Conservation (phyloP, 2,888 invertebrate species). For the Homarus gammarus region DNA sequence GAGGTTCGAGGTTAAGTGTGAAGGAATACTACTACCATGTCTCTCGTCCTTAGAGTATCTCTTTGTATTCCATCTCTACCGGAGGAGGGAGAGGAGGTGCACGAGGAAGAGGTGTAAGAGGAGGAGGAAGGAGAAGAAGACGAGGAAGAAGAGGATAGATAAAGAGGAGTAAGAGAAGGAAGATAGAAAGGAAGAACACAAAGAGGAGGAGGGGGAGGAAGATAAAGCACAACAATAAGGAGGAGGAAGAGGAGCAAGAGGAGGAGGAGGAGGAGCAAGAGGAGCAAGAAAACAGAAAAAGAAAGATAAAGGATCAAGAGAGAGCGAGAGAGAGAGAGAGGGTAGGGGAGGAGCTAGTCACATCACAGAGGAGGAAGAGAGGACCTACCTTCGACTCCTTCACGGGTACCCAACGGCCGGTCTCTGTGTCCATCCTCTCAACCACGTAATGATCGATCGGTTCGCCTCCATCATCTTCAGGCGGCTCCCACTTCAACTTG, state of each 20-base stretch:
- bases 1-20: too few species aligned
- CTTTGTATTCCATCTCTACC: too few species aligned
- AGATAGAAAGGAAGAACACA: not conserved
- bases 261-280: too few species aligned
- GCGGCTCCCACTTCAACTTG: conserved; percentile 96
- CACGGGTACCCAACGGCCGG: conserved; percentile 95
- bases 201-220: not conserved
- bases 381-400: conserved; percentile 84
- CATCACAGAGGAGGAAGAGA: not conserved
- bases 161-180: not conserved
- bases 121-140: not conserved
- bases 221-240: too few species aligned
- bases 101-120: too few species aligned
- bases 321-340: not conserved
- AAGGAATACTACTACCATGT: too few species aligned
- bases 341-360: too few species aligned
- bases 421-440: conserved; percentile 96
- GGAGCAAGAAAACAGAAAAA: too few species aligned
- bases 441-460: conserved; percentile 96
- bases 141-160: not conserved
- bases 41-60: too few species aligned
- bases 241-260: too few species aligned
- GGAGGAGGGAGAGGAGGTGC: too few species aligned
- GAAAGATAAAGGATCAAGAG: not conserved
- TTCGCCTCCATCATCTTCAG: conserved; percentile 97